Evolutionary conservation across 2,888 invertebrate genomes (phyloP), one percentile per base, ranked within the genome.

Genomic region (Heterodera filipjevi): DNA sequence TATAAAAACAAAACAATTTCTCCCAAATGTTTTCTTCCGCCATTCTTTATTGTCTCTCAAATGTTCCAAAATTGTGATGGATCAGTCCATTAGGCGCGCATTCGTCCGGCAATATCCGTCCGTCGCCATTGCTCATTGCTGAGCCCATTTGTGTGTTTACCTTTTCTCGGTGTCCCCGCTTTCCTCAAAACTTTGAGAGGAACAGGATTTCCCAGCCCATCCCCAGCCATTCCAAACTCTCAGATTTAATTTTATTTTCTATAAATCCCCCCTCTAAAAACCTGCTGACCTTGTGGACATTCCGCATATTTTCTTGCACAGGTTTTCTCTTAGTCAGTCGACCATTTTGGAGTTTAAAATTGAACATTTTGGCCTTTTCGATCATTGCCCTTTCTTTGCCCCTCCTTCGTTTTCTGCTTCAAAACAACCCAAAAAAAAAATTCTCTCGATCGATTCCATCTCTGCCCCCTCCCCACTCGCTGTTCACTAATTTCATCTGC

Each of bases 1-100:
- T 19, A n/a, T 53, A 53, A 53, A 53, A 53, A 19, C 19, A 53
- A 19, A 53, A n/a, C 6, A 19, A 53, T 22, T 53, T 53, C 19
- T 22, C 19, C 19, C 53, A 22, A 39, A 39, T 22, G 6, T 53
- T 53, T n/a, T 53, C 59, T 27, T 59, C 59, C n/a, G 59, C 59
- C 59, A 59, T 59, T 59, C 27, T n/a, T 59, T 59, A 59, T 59
- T 59, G 59, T 59, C 59, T 59, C n/a, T 22, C 59, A 59, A 59
- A 59, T 59, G 59, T 27, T 59, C 59, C 59, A 59, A 59, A 59
- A 59, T 6, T 59, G 49, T 22, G 59, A 59, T 5, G 27, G 27
- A 59, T 59, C 10, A 1, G 22, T n/a, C 27, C 59, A 27, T 59
- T 59, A 22, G 27, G 59, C 59, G 27, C 27, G n/a, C 27, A 59